Base-by-base conservation (phyloP, 2,888 invertebrate genomes). In the Eupithecia subumbrata region DNA sequence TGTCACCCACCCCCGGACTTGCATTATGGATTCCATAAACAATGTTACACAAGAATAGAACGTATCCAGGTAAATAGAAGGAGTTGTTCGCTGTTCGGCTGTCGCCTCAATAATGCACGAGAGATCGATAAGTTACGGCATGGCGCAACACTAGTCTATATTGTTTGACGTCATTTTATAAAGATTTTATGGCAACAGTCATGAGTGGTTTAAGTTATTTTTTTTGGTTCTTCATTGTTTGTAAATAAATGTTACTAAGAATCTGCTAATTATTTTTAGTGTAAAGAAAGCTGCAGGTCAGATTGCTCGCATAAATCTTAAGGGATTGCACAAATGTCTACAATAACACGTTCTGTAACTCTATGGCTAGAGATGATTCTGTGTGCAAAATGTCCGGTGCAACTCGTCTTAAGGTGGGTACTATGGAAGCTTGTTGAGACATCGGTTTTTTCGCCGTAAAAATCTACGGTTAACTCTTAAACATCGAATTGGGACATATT, bases 1-100 rank as follows among this genome's bases (percentile, higher is more conserved):
- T 91, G 90, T 89, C 91, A 89, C 86, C 84, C 82, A 84, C 82
- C 83, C 82, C 83, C 82, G 84, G 82, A 82, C 80, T 78, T 83
- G 83, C 89, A 93, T 93, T 91, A 92, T 86, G 86, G 84, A 92
- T 90, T 92, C 91, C 91, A 93, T 92, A 93, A 92, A 92, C 92
- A 92, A 91, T 90, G 89, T 86, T 84, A 85, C 84, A 86, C 89
- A 88, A 89, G 91, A 93, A 93, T 93, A 93, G 90, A 87, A 85
- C 84, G 79, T 83, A 84, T 85, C 81, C 86, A 83, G 87, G 40
- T 25, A 64, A 34, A 64, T 64, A 64, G 64, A 40, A 68, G 68
- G 68, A 68, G 68, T n/a, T 43, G 68, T 68, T 45, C 66, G n/a
- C 25, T 25, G 67, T 68, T 68, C 68, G 43, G 68, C 68, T 68